A percentile compares a stretch with the other conserved stretches of the same genome.
Conservation (phyloP, 2,113 vertebrate genomes). For the Lethenteron camtschaticum region DNA sequence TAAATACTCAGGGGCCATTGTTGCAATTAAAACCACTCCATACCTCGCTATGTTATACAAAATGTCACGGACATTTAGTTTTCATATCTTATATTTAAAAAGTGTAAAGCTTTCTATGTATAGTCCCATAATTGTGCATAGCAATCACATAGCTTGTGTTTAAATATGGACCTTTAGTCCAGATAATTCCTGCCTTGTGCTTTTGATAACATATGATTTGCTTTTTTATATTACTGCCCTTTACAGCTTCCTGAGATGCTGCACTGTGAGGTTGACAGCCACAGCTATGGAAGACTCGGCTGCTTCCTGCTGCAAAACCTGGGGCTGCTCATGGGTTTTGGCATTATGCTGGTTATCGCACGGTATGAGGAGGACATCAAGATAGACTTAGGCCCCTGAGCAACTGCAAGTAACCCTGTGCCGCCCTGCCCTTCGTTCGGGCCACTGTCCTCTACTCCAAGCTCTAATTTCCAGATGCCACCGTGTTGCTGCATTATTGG, state of each 20-base stretch:
- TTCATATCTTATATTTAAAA: not conserved
- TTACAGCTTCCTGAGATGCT: slow-evolving; percentile 86
- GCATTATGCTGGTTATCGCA: slow-evolving; percentile 38
- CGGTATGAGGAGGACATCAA: slow-evolving; percentile 30
- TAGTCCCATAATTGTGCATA: not conserved
- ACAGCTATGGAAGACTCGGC: slow-evolving; percentile 8
- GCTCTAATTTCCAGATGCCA: no score
- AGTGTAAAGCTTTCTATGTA: rapidly evolving
- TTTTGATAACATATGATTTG: not conserved
- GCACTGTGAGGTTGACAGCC: slow-evolving; percentile 39
- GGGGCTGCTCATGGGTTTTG: slow-evolving; percentile 30
- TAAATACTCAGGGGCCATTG: no score
- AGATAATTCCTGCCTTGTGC: not conserved
- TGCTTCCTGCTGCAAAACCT: slow-evolving; percentile 22
- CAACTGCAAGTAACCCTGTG: no score
- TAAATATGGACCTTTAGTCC: not conserved
- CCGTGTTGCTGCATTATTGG: no score
- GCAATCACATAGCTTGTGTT: not conserved
- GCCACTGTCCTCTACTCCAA: no score
- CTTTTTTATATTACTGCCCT: not conserved
- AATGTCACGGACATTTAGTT: not conserved
- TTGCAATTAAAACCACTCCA: no score
- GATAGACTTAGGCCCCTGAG: slow-evolving; percentile 15
- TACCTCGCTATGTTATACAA: not conserved
- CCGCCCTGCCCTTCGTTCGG: no score